phyloP scores from a whole-genome alignment of 2,113 vertebrate species.

The Megalops atlanticus region DNA sequence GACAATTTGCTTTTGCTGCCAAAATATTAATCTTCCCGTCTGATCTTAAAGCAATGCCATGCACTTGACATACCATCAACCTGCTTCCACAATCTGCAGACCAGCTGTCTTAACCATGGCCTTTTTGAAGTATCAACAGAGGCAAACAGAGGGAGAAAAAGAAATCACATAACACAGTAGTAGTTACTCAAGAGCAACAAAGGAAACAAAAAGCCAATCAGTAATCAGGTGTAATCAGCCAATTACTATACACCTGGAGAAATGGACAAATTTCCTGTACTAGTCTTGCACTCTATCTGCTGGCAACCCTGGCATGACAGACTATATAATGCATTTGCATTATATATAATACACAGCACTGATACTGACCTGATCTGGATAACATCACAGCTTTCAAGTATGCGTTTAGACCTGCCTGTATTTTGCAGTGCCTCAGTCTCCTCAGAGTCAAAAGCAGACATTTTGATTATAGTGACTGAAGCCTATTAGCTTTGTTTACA shows the following conservation, averaged over 20 bases:
- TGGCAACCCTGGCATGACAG: not conserved
- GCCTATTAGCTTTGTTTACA: constrained; percentile 6
- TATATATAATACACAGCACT: not conserved
- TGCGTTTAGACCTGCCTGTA: not conserved
- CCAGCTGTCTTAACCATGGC: constrained; percentile 44
- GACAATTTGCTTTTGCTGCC: constrained; percentile 10
- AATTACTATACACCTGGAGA: constrained; percentile 11
- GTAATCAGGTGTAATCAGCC: not conserved
- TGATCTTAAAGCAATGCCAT: constrained; percentile 18
- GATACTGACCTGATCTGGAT: not conserved
- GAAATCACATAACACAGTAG: constrained; percentile 32
- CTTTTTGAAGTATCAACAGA: not conserved
- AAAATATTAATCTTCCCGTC: constrained; percentile 40
- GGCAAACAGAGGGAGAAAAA: not conserved
- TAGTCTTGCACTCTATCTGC: not conserved
- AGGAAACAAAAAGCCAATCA: constrained; percentile 41
- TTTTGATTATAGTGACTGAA: not conserved
- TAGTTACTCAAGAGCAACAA: constrained; percentile 28
- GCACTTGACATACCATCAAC: constrained; percentile 53
- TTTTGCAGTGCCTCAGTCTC: not conserved
- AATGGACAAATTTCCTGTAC: not conserved
- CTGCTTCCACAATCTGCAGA: constrained; percentile 41
- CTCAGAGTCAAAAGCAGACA: not conserved
- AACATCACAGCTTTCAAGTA: not conserved
- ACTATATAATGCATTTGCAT: not conserved